Evolutionary conservation across 2,113 vertebrate genomes (phyloP).

Genomic region (Solea solea): DNA sequence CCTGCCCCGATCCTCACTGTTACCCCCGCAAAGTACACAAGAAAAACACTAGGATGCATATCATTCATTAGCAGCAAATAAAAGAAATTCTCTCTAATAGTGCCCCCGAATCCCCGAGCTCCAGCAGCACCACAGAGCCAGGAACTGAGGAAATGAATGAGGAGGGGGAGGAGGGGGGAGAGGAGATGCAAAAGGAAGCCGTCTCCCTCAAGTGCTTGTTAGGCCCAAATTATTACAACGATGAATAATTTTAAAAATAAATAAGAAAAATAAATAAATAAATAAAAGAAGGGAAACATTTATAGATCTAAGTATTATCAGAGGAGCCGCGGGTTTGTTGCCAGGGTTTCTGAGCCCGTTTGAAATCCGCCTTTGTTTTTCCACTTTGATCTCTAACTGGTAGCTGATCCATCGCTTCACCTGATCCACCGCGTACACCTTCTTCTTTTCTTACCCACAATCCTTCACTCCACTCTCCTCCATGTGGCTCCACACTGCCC

Average conservation of each 20-base stretch:
- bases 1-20: slow-evolving; percentile 73
- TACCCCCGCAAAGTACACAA: slow-evolving; percentile 78
- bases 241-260: slow-evolving; percentile 87
- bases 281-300: slow-evolving; percentile 76
- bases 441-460: slow-evolving; percentile 60
- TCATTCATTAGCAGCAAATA: slow-evolving; percentile 88
- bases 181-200: slow-evolving; percentile 80
- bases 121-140: slow-evolving; percentile 79
- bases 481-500: slow-evolving; percentile 39
- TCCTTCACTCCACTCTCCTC: slow-evolving; percentile 60
- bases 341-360: slow-evolving; percentile 73
- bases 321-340: slow-evolving; percentile 79
- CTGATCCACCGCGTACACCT: slow-evolving; percentile 69
- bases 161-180: slow-evolving; percentile 29
- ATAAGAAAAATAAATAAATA: slow-evolving; percentile 83
- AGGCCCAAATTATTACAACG: slow-evolving; percentile 87
- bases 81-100: slow-evolving; percentile 87
- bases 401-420: slow-evolving; percentile 79
- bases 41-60: slow-evolving; percentile 81
- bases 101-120: slow-evolving; percentile 85
- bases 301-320: slow-evolving; percentile 84
- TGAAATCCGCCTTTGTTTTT: slow-evolving; percentile 79
- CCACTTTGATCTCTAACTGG: slow-evolving; percentile 84
- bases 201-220: slow-evolving; percentile 95
- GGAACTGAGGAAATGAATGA: slow-evolving; percentile 70